A percentile compares a stretch with the other conserved stretches of the same genome.
Conservation (phyloP, 2,797 vertebrate species). For the Enteromius thamalakanensis region DNA sequence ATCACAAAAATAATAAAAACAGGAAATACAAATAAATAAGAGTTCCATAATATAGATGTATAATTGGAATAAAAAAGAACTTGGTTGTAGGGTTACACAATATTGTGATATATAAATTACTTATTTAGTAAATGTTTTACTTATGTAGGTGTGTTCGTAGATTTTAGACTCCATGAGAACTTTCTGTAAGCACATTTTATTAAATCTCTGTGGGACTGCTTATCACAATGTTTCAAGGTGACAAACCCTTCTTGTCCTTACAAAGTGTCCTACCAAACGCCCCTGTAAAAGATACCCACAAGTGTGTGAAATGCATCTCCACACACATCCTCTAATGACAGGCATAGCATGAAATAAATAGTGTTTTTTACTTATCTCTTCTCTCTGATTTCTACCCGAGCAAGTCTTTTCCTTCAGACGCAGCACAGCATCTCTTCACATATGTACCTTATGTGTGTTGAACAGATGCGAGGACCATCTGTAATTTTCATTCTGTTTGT, state of each 20-base stretch:
- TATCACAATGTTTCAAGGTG: slow-evolving; percentile 35
- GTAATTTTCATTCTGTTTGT: slow-evolving; percentile 70
- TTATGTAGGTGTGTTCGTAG: background rate
- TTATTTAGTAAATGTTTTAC: background rate
- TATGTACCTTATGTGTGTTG: slow-evolving; percentile 53
- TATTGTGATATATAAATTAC: background rate
- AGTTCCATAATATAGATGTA: too few species aligned
- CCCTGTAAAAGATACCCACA: slow-evolving; percentile 27
- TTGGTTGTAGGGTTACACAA: background rate
- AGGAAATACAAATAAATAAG: background rate
- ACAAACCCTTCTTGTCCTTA: slow-evolving; percentile 31
- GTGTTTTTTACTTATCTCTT: background rate
- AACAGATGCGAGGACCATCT: slow-evolving; percentile 62
- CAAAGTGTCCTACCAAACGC: slow-evolving; percentile 33
- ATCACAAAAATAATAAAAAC: background rate
- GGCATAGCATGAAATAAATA: slow-evolving; percentile 22
- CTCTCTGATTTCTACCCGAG: background rate
- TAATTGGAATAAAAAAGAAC: background rate
- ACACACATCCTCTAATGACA: slow-evolving; percentile 21
- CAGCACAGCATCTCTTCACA: slow-evolving; percentile 51
- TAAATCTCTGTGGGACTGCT: slow-evolving; percentile 8
- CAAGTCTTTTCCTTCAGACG: slow-evolving; percentile 21
- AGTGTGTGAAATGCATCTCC: slow-evolving; percentile 19
- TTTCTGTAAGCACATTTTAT: background rate
- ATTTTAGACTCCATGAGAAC: background rate